A percentile compares a stretch with the other conserved stretches of the same genome.
Evolutionary conservation across 2,888 invertebrate genomes (phyloP).

Genomic region (Aleiodes testaceus): DNA sequence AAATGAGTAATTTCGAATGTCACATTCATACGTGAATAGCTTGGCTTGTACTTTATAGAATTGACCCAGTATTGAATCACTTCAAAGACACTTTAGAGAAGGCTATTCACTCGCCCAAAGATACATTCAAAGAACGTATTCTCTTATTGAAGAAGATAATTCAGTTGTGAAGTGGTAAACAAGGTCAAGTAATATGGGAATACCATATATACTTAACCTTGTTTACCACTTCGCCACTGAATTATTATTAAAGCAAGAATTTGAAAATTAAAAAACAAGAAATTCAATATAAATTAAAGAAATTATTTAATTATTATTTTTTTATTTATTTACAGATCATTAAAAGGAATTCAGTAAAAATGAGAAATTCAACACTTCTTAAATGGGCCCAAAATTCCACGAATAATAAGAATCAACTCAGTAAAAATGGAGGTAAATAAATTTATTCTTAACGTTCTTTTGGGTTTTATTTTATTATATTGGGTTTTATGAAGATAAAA

Average conservation of each 20-base stretch:
- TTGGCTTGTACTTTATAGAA: constrained; percentile 52
- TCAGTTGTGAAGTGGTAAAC: too few species aligned
- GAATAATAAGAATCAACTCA: constrained; percentile 72
- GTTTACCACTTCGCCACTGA: too few species aligned
- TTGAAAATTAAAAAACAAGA: constrained; percentile 40
- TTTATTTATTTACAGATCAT: constrained; percentile 40
- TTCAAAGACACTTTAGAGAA: constrained; percentile 48
- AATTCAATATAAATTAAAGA: too few species aligned
- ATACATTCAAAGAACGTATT: constrained; percentile 28
- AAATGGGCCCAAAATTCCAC: constrained; percentile 77
- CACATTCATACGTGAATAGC: constrained; percentile 59
- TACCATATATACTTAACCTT: too few species aligned
- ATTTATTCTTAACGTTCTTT: neutral
- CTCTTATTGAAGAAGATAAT: constrained; percentile 46
- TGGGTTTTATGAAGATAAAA: neutral
- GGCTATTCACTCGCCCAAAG: constrained; percentile 47
- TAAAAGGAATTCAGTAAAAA: constrained; percentile 59
- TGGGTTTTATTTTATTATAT: constrained; percentile 10
- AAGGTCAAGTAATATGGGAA: too few species aligned
- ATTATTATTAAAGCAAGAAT: constrained; percentile 32
- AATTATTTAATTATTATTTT: too few species aligned
- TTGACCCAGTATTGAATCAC: constrained; percentile 52
- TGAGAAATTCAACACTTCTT: constrained; percentile 76
- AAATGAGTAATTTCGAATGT: constrained; percentile 10
- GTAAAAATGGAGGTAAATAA: constrained; percentile 67